Evolutionary conservation across 2,888 invertebrate species (phyloP), one percentile per base, ranked within the genome.

Genomic region (Baccha elongata): DNA sequence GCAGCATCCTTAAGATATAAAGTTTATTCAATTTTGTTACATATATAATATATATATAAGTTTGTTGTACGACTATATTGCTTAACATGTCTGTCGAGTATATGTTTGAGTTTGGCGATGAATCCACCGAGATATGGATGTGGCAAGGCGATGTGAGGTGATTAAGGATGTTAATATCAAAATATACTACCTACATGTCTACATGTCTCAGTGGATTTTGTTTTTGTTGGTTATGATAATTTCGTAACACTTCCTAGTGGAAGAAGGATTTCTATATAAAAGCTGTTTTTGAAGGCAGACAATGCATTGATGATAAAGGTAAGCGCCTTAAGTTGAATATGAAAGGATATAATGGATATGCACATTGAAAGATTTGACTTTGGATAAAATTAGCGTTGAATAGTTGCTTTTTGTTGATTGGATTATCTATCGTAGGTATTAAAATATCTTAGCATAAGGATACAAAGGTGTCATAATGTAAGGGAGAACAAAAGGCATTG

Each of bases 141-240:
- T 42, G 32, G n/a, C n/a, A n/a, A 35, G 64, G 17, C 46, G 64
- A 58, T 72, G 35, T 29, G n/a, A 32, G 44, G 60, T 60, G 72
- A 71, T 71, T 71, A 78, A 17, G 50, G 53, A 53, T 79, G 65
- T 72, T 72, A 46, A 67, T 62, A 60, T 53, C 35, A 26, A 44
- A 48, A 64, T 48, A n/a, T n/a, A n/a, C n/a, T n/a, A n/a, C n/a
- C n/a, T n/a, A n/a, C n/a, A n/a, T n/a, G n/a, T n/a, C n/a, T n/a
- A 21, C 46, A 75, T 60, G 23, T 65, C 55, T 40, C 21, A 23
- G 19, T 11, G 44, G 52, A 46, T 23, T 67, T 62, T 60, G 60
- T 26, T 71, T 48, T 71, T 48, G 19, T 48, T 53, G 11, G 29
- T 60, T 13, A 44, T 44, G 19, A 60, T 60, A 44, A 60, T 44